Base-by-base conservation (phyloP, 1,140 invertebrate species). In the Hyposmocoma kahamanoa region DNA sequence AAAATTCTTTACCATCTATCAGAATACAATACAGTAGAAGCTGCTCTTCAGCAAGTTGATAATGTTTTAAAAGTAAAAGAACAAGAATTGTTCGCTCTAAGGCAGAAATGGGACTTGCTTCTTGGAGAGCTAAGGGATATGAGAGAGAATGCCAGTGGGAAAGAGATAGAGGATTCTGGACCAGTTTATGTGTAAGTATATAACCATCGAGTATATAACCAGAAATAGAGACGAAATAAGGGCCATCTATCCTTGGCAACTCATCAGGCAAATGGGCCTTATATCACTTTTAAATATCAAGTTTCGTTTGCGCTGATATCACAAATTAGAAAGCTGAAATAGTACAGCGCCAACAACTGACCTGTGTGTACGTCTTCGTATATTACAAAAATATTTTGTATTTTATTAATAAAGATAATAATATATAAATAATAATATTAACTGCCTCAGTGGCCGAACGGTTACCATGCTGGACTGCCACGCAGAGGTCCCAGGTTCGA, bases 171-270 rank as follows among this genome's bases (percentile, higher is more conserved):
- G 5, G 20, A 22, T 1, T 22, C 22, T 1, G 62, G 62, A 10
- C 67, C 72, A 4, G 45, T 70, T 15, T 61, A 67, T 47, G 59
- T 53, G 74, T 81, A 48, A 64, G 67, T n/a, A n/a, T n/a, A n/a
- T n/a, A n/a, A n/a, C n/a, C n/a, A n/a, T n/a, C n/a, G n/a, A n/a
- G n/a, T n/a, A n/a, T n/a, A n/a, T n/a, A n/a, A n/a, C n/a, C n/a
- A n/a, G n/a, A n/a, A n/a, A n/a, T n/a, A n/a, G n/a, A n/a, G n/a
- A n/a, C n/a, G n/a, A n/a, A n/a, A n/a, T n/a, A n/a, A n/a, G n/a
- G n/a, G n/a, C n/a, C n/a, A n/a, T n/a, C n/a, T n/a, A n/a, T n/a
- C n/a, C n/a, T 36, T 17, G 15, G 15, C 15, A 17, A 36, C 15
- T 17, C 32, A 17, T 2, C 8, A 2, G 15, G 18, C 32, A 10